Evolutionary conservation across 2,113 vertebrate species (phyloP), one percentile per base, ranked within the genome.

Genomic region (Thermophis baileyi): DNA sequence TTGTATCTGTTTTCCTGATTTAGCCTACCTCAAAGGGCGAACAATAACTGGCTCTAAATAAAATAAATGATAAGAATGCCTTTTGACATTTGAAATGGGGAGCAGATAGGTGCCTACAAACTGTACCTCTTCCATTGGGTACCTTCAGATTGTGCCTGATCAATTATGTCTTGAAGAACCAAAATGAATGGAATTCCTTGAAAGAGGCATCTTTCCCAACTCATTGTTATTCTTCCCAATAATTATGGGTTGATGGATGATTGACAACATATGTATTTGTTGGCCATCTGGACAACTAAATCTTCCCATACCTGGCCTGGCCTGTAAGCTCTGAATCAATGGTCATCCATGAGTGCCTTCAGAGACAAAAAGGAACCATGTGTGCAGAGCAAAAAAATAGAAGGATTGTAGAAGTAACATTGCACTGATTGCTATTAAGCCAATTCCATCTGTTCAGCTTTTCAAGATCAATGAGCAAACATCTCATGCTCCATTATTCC

Each of bases 401-500:
- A 10, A 89, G 49, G 57, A 24, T 14, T 54, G 47, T 44, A 55
- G 85, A 18, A 16, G 40, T 27, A 85, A 18, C 35, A 46, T 74
- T 35, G 46, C 87, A 35, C 51, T 27, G 14, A 88, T 88, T 53
- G 6, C 44, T 57, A 24, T 30, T n/a, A 14, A 44, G 9, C 27
- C 49, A 2, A 81, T 51, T 81, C 69, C 90, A 74, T 35, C 81
- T 46, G 47, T 47, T 47, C 35, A 4, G 74, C 47, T 86, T 57
- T 53, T 47, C 27, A 51, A 51, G 87, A 92, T 89, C 90, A 86
- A 55, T 69, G 44, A n/a, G 10, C 20, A 30, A 30, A 30, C 30
- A 2, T 6, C 51, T 40, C 44, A 35, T 6, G 3, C 87, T 85
- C 63, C 44, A 81, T 0, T 0, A 0, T 89, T 88, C 1, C 0